These are phyloP conservation scores for Nerophis ophidion DNA, from an alignment of 2,113 vertebrate genomes.

Conservation along the genomic window DNA sequence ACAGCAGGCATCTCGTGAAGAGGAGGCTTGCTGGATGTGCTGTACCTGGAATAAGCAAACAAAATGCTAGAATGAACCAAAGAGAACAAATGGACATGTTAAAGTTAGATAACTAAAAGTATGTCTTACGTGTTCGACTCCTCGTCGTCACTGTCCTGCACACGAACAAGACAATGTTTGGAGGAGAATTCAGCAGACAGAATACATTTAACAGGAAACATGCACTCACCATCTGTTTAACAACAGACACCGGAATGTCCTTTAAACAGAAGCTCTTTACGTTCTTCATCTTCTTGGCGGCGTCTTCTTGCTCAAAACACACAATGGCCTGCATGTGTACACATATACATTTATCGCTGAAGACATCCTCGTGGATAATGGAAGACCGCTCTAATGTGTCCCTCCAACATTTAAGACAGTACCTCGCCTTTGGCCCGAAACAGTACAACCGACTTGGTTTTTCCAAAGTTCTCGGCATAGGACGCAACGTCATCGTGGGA, in stretches of 20 bases:
- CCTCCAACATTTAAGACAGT: not conserved
- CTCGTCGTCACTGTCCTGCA: too few species aligned
- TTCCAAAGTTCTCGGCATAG: constrained; percentile 25
- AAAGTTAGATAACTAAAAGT: too few species aligned
- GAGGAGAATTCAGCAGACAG: too few species aligned
- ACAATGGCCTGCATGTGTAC: constrained; percentile 47
- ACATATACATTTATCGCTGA: not conserved
- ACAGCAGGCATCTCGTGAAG: too few species aligned
- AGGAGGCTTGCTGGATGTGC: too few species aligned
- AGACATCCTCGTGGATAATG: too few species aligned
- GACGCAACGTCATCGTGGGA: constrained; percentile 16
- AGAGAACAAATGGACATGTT: too few species aligned
- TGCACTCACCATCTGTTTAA: constrained; percentile 32
- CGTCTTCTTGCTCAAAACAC: constrained; percentile 57
- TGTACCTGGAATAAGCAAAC: too few species aligned
- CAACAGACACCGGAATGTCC: constrained; percentile 32
- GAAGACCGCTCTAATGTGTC: too few species aligned
- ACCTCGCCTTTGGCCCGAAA: constrained; percentile 8
- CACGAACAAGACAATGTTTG: too few species aligned
- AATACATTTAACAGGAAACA: not conserved
- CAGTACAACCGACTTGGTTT: constrained; percentile 33
- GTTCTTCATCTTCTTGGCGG: constrained; percentile 53
- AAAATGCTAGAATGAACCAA: too few species aligned
- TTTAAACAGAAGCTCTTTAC: constrained; percentile 36
- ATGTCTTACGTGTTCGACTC: too few species aligned